Base-by-base conservation (phyloP, 1,140 invertebrate species). In the Drosophila oshimai region DNA sequence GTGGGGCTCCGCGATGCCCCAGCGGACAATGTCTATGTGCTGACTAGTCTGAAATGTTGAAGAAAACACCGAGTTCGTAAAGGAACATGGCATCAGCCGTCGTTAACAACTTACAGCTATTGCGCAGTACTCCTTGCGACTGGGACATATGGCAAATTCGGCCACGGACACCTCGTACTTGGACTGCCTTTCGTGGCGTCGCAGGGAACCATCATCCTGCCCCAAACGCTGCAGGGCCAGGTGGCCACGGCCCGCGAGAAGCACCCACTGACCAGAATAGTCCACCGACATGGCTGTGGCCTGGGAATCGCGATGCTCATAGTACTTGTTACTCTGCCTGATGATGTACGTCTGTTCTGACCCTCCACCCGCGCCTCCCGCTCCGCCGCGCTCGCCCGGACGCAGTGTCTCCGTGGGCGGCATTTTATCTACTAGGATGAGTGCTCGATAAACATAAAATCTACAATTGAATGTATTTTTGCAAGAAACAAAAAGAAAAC, bases 121-220 rank as follows among this genome's bases (percentile, higher is more conserved):
- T 26, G 97, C 97, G 92, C 97, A 97, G 9, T 96, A 92, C 89
- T 97, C 94, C 81, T 94, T 94, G 67, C 96, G 94, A 28, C 94
- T 92, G 37, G 94, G 91, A 37, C 95, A 95, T 7, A 96, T 97
- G 92, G 97, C 98, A 95, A 97, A 99, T 92, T 98, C 97, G 0
- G 97, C 96, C 42, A 95, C 95, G 5, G 95, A 95, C 6, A 98
- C 96, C 91, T 98, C 97, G 92, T 97, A 98, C 93, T 99, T 99
- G 79, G 96, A 97, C 74, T 97, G 96, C 37, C 97, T 92, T 7
- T 95, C 94, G 86, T 97, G 95, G 75, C 96, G 97, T 51, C 94
- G 94, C 0, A 97, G 91, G 4, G 94, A 93, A 33, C 96, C 95
- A 10, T 93, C 93, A 17, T 95, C 94, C 69, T 96, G 94, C n/a